Base-by-base conservation (phyloP, 2,888 invertebrate species). In the Eupithecia abbreviata region DNA sequence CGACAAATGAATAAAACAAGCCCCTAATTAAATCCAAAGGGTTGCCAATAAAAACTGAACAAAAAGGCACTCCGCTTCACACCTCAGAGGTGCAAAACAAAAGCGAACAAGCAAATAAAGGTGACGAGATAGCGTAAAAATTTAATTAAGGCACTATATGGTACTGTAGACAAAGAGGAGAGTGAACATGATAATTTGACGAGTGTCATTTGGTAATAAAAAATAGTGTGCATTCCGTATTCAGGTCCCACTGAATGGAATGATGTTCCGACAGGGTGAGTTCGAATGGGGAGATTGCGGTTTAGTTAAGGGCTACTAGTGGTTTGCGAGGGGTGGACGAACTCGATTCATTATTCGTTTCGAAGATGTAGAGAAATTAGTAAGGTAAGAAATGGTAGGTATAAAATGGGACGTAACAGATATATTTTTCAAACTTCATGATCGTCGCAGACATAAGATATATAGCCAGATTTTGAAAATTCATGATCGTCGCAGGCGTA, bases 41-140 rank as follows among this genome's bases (percentile, higher is more conserved):
- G 85, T 82, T 84, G 84, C 84, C 85, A 87, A 88, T 86, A 82
- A 84, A 76, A 85, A 87, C 84, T 30, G 55, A 89, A 89, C 86
- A 86, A 87, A 85, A 88, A 88, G 87, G 82, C 88, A 89, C 91
- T 90, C 85, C 79, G 79, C 87, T 92, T 94, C 93, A 91, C 94
- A 94, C 94, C 92, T 94, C 92, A 88, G 89, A 93, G 92, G 93
- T 94, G 93, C 89, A 89, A 92, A 92, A 92, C 90, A 93, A 92
- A 93, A 92, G 88, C 85, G 85, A 86, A 85, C 86, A 87, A 84
- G 86, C 80, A 86, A 85, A 87, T 87, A 86, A 86, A 84, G 81
- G 78, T 79, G 79, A 83, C 83, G 87, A 84, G 87, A 84, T 85
- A 87, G 90, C 93, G 93, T 92, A 88, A 93, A 92, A 91, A 92